phyloP scores from a whole-genome alignment of 2,797 vertebrate genomes.

The Uromys caudimaculatus region DNA sequence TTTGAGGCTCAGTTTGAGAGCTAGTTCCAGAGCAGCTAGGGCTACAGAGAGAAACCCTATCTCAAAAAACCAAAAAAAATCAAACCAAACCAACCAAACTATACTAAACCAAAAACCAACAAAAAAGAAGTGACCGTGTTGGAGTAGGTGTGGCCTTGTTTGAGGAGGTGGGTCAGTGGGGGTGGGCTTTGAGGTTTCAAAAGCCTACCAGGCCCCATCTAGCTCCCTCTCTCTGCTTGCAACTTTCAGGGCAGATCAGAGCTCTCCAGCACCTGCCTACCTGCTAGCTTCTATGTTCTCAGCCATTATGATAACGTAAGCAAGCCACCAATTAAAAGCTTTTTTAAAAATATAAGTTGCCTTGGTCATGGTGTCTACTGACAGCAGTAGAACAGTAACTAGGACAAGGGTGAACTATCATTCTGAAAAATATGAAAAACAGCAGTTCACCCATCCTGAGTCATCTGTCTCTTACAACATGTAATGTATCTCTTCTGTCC shows the following conservation, averaged over 20 bases:
- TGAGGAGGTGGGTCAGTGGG: neutral
- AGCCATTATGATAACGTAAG: neutral
- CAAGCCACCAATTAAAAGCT: neutral
- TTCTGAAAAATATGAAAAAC: neutral
- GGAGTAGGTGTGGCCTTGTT: neutral
- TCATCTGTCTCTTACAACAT: neutral
- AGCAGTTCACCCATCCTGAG: neutral
- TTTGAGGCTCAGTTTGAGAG: neutral
- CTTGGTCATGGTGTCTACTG: neutral
- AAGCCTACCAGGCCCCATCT: neutral
- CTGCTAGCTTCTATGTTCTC: neutral
- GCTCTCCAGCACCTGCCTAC: too few relatives aligned
- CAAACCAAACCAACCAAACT: too few relatives aligned
- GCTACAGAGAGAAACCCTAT: neutral
- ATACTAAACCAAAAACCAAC: neutral
- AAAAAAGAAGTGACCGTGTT: neutral
- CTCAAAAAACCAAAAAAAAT: neutral
- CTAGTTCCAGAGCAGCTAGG: neutral
- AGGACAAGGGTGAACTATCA: neutral
- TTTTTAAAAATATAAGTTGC: neutral
- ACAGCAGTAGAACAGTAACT: neutral
- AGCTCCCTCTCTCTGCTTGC: neutral
- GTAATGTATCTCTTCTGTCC: neutral
- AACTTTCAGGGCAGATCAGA: neutral
- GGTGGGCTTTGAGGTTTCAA: neutral